These are phyloP conservation scores for Platycercus adscitus DNA, from an alignment of 2,113 vertebrate species.

Conservation along the genomic window DNA sequence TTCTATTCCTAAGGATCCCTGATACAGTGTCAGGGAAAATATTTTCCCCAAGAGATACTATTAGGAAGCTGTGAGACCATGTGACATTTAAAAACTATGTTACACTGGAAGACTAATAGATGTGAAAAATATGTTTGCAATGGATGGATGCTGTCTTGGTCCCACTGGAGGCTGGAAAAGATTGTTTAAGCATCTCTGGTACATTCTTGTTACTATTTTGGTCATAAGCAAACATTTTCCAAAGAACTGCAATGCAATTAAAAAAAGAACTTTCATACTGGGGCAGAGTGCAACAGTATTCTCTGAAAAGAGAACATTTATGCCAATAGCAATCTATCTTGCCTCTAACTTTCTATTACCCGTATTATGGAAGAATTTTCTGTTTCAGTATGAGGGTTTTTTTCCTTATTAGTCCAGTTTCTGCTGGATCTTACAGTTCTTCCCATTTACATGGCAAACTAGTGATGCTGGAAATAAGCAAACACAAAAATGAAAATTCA, in stretches of 20 bases:
- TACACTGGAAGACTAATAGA: slow-evolving; percentile 48
- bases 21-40: slow-evolving; percentile 47
- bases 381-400: neutral
- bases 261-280: slow-evolving; percentile 52
- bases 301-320: slow-evolving; percentile 56
- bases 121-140: slow-evolving; percentile 69
- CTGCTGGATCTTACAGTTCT: slow-evolving; percentile 21
- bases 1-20: slow-evolving; percentile 64
- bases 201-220: slow-evolving; percentile 71
- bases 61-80: slow-evolving; percentile 64
- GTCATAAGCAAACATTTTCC: slow-evolving; percentile 57
- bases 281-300: slow-evolving; percentile 23
- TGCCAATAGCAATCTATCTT: slow-evolving; percentile 41
- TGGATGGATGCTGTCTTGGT: slow-evolving; percentile 30
- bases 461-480: slow-evolving; percentile 6
- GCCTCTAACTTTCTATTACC: slow-evolving; percentile 14
- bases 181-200: slow-evolving; percentile 58
- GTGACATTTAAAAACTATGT: slow-evolving; percentile 63
- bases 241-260: slow-evolving; percentile 67
- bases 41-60: slow-evolving; percentile 71
- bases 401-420: slow-evolving; percentile 54
- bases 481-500: slow-evolving; percentile 17
- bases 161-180: slow-evolving; percentile 55
- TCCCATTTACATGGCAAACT: slow-evolving; percentile 5
- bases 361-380: neutral